These are phyloP conservation scores for Malacoraja senta DNA, from an alignment of 2,797 vertebrate species.

Conservation along the genomic window DNA sequence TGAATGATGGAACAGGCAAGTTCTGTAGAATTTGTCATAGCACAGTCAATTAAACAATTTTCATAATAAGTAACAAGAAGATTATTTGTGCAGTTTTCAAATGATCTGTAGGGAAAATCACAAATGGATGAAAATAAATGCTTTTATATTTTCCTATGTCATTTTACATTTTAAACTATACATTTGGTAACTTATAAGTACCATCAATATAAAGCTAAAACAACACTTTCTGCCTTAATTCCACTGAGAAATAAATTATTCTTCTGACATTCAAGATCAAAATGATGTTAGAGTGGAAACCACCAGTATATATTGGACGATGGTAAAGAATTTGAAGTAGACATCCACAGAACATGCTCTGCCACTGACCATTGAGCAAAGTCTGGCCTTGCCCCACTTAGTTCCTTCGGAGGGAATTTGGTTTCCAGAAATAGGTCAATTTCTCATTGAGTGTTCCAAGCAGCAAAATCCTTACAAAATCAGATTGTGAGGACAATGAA, in stretches of 20 bases:
- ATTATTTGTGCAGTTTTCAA: not conserved
- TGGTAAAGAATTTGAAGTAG: too few species aligned
- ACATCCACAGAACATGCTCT: too few species aligned
- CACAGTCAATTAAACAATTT: not conserved
- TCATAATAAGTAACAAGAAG: not conserved
- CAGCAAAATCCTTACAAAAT: too few species aligned
- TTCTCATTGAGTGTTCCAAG: too few species aligned
- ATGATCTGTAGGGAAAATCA: not conserved
- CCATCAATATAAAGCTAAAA: not conserved
- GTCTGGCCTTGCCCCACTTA: too few species aligned
- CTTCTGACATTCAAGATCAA: not conserved
- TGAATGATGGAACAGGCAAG: not conserved
- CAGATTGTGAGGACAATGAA: too few species aligned
- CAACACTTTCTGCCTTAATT: not conserved
- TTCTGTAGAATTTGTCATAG: not conserved
- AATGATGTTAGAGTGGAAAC: not conserved
- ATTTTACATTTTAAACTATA: not conserved
- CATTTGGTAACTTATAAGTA: not conserved
- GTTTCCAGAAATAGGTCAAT: too few species aligned
- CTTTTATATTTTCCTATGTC: not conserved
- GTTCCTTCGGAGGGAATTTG: too few species aligned
- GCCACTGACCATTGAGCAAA: too few species aligned
- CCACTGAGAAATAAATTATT: not conserved
- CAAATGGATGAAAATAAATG: not conserved
- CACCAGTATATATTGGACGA: not conserved